Percentiles rank a stretch among this genome's conserved stretches.
phyloP scores from a whole-genome alignment of 2,797 vertebrate species.

The Gallinago nigripennis region DNA sequence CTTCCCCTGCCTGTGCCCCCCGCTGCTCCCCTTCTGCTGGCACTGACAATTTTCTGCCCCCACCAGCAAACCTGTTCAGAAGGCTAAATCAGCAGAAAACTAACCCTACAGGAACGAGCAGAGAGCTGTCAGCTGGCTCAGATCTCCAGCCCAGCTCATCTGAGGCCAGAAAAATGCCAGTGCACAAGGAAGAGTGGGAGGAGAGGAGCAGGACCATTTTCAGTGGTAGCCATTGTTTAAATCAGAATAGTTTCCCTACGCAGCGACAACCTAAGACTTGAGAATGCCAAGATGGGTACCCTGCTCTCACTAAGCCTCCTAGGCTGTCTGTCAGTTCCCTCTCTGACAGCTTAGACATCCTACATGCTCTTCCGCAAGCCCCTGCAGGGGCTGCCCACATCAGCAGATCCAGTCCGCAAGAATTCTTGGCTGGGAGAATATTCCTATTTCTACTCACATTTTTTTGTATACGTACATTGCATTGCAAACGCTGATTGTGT shows the following conservation, averaged over 20 bases:
- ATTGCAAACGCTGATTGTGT: slow-evolving; percentile 1
- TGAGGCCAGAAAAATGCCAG: slow-evolving; percentile 50
- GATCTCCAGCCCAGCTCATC: slow-evolving; percentile 14
- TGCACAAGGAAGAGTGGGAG: neutral
- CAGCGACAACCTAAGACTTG: neutral
- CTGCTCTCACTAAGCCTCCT: neutral
- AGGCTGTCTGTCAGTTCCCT: neutral
- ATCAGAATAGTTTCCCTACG: neutral
- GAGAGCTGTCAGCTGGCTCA: slow-evolving; percentile 9
- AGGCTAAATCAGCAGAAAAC: slow-evolving; percentile 55
- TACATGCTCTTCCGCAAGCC: neutral
- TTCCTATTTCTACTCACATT: neutral
- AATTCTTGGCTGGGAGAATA: neutral
- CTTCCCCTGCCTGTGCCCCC: neutral
- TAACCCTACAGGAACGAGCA: neutral
- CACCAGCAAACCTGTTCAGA: slow-evolving; percentile 39
- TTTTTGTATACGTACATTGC: neutral
- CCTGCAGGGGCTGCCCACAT: neutral
- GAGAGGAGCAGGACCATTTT: neutral
- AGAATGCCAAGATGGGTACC: neutral
- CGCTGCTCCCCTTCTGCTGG: neutral
- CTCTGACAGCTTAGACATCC: neutral
- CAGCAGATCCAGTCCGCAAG: neutral
- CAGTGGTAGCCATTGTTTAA: neutral
- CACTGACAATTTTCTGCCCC: neutral